Evolutionary conservation across 2,888 invertebrate genomes (phyloP), one percentile per base, ranked within the genome.

Genomic region (Ophion slaviceki): DNA sequence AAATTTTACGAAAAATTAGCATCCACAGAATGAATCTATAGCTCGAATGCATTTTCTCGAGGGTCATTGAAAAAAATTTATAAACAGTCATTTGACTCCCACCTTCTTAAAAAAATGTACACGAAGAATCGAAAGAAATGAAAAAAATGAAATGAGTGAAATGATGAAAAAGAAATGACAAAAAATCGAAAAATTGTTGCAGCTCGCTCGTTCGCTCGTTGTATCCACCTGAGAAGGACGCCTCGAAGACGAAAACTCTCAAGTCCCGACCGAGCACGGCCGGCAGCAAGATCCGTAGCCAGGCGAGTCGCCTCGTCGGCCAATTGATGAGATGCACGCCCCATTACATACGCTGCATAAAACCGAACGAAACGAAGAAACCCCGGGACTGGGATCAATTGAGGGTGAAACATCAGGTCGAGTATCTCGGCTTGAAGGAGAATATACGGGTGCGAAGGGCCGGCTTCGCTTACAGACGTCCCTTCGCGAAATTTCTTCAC

Each of bases 311-410:
- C 84, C 94, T 96, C 79, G 96, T 96, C 10, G 95, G 95, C 5
- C 96, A 96, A 64, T 92, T 96, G 89, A 96, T 95, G 95, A 95
- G 95, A 89, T 96, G 96, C 91, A 95, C 96, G 5, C 96, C 96
- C 8, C 96, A 96, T 93, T 96, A 96, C 91, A 96, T 96, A 85
- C 94, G 96, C 87, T 96, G 96, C 91, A 96, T 96, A 89, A 96
- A 96, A 91, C 96, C 96, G 20, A 96, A 96, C 91, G 96, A 96
- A 91, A 96, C 96, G 28, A 96, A 96, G 92, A 94, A 94, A 87
- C 94, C 96, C 1, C 93, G 95, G 32, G 96, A 96, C 90, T 96
- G 96, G 96, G 96, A 96, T 88, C 95, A 95, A 59, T 93, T 94
- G 86, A 94, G 96, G 90, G 96, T 96, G 1, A 95, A 95, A 87